Evolutionary conservation across 2,113 vertebrate species (phyloP).

Genomic region (Tachuris rubrigastra): DNA sequence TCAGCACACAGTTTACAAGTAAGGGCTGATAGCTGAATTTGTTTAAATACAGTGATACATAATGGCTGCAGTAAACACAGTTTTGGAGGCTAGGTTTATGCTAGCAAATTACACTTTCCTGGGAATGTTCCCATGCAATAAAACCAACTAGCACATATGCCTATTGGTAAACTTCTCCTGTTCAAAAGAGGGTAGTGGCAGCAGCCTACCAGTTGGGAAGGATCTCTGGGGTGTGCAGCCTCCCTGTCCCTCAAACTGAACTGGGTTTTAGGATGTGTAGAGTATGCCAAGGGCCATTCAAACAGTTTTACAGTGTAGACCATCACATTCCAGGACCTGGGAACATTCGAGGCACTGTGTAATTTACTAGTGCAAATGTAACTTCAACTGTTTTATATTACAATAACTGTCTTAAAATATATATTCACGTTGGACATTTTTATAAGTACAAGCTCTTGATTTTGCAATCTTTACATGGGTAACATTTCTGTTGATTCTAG

Average conservation of each 20-base stretch:
- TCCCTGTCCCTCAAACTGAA: not conserved
- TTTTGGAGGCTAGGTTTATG: not conserved
- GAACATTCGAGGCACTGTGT: not conserved
- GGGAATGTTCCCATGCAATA: not conserved
- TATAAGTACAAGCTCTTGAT: not conserved
- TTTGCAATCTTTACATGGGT: not conserved
- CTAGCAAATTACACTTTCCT: not conserved
- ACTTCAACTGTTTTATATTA: not conserved
- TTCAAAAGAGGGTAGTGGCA: not conserved
- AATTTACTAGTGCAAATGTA: not conserved
- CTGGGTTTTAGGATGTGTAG: not conserved
- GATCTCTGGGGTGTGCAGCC: not conserved
- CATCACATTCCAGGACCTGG: not conserved
- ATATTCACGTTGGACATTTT: not conserved
- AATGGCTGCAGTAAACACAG: slow-evolving; percentile 32
- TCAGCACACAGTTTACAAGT: not conserved
- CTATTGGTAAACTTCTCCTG: not conserved
- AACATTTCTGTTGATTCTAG: not conserved
- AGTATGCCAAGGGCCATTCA: fast-evolving
- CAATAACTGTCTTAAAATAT: not conserved
- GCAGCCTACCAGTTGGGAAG: not conserved
- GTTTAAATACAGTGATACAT: slow-evolving; percentile 31
- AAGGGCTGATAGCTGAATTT: not conserved
- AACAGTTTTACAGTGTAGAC: not conserved
- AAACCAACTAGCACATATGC: not conserved